Evolutionary conservation across 2,888 invertebrate genomes (phyloP), one percentile per base, ranked within the genome.

Genomic region (Fissipunctia ypsillon): DNA sequence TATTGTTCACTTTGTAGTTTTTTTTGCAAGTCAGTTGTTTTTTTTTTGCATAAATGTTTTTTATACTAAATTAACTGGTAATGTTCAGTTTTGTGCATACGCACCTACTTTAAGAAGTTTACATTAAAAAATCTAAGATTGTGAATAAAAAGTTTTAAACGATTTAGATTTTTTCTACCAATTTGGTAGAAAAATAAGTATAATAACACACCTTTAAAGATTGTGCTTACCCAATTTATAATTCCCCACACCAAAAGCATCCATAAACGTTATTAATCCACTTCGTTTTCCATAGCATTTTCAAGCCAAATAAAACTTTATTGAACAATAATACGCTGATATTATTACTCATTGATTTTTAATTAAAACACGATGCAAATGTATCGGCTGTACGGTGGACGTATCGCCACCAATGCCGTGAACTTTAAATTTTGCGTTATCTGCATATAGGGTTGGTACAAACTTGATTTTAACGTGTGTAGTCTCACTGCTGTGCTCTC

Each of bases 351-450:
- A 88, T 88, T 83, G 86, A 67, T 85, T 88, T 87, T 84, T 83
- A 88, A 88, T 90, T 86, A 86, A 89, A 87, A 78, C 74, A 79
- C 78, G 69, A 87, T 88, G 85, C 85, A 87, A 88, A 87, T 88
- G 84, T 83, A 84, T 83, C 70, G 69, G 56, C 41, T 69, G 72
- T 57, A 69, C 68, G 31, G 57, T 69, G 73, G 63, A 81, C 60
- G 71, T 67, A 69, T 70, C 72, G 76, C 69, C 56, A 61, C 45
- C 76, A 69, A 69, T 73, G 52, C 74, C 61, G 65, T 71, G 75
- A 80, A 80, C 84, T 85, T 80, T 78, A 78, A 76, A 76, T 85
- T 74, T 70, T 66, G 57, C 72, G 57, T 50, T 75, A 65, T 84
- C 64, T 57, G 80, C 43, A 35, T 60, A 31, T 38, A 80, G 76